Base-by-base conservation (phyloP, 2,113 vertebrate genomes). In the Trematocara unimaculatum region DNA sequence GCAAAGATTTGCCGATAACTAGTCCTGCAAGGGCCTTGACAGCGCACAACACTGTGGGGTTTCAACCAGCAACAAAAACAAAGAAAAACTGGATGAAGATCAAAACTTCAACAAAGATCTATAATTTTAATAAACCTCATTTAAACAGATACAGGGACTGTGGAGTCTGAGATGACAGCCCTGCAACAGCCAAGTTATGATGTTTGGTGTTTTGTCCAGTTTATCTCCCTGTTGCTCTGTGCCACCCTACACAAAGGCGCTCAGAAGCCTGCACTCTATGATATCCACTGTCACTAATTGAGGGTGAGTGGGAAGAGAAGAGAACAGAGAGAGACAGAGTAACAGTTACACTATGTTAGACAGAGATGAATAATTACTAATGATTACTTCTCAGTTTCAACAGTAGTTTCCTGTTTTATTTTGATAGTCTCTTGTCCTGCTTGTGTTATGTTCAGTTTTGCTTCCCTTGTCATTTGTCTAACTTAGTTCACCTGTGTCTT, bases 21-120 rank as follows among this genome's bases (percentile, higher is more conserved):
- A 95, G 94, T 45, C 40, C 74, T 4, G 96, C 94, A 15, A 97
- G 94, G 10, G 94, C 95, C 64, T 96, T 88, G 83, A 97, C 94
- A 47, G 96, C 96, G 88, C 94, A 93, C 53, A 96, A 88, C 87
- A 97, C 97, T 97, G 87, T 5, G 79, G 88, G 91, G 8, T 58
- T 23, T 81, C 12, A 74, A 10, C 14, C 13, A 55, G 60, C 83
- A 53, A 53, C 70, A 53, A 29, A 12, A 67, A 38, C 60, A 64
- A 60, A 20, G 5, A 1, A 13, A 55, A 56, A 29, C 4, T 0
- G 23, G 23, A 31, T 31, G 9, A 8, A 47, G 42, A 74, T 49
- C 70, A 2, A 74, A 74, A 18, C 70, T 9, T 74, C 4, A 47
- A 29, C 42, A 74, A 29, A 74, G 42, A 18, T 18, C 23, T 49